phyloP scores from a whole-genome alignment of 1,140 invertebrate species.

The Phthorimaea operculella region DNA sequence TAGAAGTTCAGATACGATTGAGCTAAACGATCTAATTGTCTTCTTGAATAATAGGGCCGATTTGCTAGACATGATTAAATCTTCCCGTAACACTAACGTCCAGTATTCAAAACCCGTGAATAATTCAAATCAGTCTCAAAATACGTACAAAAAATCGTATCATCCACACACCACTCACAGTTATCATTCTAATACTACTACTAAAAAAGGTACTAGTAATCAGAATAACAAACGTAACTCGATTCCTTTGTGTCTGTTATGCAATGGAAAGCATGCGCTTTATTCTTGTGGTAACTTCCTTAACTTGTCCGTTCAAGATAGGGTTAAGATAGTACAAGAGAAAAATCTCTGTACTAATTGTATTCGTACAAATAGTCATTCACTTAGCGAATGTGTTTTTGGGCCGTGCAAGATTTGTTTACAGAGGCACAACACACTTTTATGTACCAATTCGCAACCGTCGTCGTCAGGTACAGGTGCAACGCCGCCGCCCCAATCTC shows the following conservation, averaged over 20 bases:
- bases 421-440: slow-evolving; percentile 2
- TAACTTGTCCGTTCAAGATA: slow-evolving; percentile 5
- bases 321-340: slow-evolving; percentile 1
- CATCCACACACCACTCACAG: background rate
- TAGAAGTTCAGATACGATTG: background rate
- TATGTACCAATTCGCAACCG: background rate
- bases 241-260: background rate
- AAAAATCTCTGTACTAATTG: slow-evolving; percentile 9
- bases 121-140: background rate
- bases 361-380: slow-evolving; percentile 4
- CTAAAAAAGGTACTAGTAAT: background rate
- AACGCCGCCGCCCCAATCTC: background rate
- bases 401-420: slow-evolving; percentile 6
- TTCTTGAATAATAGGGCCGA: slow-evolving; percentile 6
- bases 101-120: background rate
- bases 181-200: background rate
- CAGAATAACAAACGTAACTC: background rate
- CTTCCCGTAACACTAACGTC: background rate
- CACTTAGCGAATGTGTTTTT: background rate
- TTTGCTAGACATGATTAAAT: slow-evolving; percentile 4
- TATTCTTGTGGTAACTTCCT: slow-evolving; percentile 1
- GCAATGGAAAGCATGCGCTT: background rate
- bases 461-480: background rate
- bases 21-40: slow-evolving; percentile 1
- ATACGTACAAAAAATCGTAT: background rate